Percentiles rank a stretch among this genome's conserved stretches.
phyloP scores from a whole-genome alignment of 2,113 vertebrate genomes.

The Psilopsiagon aymara region DNA sequence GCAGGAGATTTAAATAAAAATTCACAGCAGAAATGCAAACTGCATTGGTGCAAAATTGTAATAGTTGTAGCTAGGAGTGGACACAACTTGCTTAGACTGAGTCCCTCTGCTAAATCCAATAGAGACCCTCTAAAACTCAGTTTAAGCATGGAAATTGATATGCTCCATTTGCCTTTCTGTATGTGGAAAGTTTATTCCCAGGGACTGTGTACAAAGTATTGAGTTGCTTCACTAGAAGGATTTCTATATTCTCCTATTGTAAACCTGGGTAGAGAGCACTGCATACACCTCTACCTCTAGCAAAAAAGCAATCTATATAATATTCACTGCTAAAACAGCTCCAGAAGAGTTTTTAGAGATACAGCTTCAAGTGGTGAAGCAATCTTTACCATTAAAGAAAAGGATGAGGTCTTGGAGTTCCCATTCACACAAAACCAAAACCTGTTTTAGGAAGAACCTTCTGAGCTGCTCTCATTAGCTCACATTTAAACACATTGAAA shows the following conservation, averaged over 20 bases:
- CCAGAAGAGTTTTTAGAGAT: not conserved
- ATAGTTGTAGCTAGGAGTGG: not conserved
- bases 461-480: not conserved
- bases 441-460: not conserved
- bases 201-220: not conserved
- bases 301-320: fast-evolving
- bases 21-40: not conserved
- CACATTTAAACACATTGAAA: not conserved
- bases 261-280: not conserved
- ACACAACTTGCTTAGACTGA: not conserved
- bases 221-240: not conserved
- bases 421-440: not conserved
- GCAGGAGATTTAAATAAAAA: not conserved
- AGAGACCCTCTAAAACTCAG: not conserved
- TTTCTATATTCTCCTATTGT: not conserved
- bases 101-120: not conserved
- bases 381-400: not conserved
- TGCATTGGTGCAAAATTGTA: not conserved
- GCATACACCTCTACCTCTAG: not conserved
- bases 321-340: not conserved
- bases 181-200: not conserved
- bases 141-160: not conserved
- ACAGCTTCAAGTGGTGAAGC: not conserved
- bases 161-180: fast-evolving
- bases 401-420: not conserved